Evolutionary conservation across 2,888 invertebrate species (phyloP).

Genomic region (Marronus borbonicus): DNA sequence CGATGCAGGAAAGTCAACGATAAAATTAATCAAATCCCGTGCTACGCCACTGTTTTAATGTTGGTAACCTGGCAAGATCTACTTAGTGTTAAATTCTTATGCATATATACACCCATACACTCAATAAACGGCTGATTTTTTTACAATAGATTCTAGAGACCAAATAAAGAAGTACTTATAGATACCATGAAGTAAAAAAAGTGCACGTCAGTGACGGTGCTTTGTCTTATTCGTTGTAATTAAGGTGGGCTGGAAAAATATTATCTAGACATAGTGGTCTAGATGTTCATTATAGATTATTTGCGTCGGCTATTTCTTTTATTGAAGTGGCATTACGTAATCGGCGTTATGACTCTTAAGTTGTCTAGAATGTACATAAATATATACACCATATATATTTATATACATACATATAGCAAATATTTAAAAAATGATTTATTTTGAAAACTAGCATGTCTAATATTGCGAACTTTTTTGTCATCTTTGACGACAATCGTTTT

Average conservation of each 20-base stretch:
- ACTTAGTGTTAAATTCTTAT: neutral
- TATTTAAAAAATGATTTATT: too few species aligned
- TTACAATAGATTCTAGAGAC: conserved; percentile 5
- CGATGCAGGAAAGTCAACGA: too few species aligned
- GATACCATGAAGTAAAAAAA: conserved; percentile 3
- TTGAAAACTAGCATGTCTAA: too few species aligned
- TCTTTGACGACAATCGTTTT: too few species aligned
- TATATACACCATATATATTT: too few species aligned
- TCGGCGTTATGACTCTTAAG: conserved; percentile 31
- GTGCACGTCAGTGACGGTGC: conserved; percentile 33
- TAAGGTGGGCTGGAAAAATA: conserved; percentile 45
- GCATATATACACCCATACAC: neutral
- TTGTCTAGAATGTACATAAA: conserved; percentile 18
- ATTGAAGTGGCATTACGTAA: conserved; percentile 42
- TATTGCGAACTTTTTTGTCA: too few species aligned
- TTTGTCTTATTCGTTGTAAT: conserved; percentile 43
- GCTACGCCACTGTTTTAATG: too few species aligned
- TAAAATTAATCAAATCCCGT: too few species aligned
- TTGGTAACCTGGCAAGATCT: too few species aligned
- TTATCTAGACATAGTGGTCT: conserved; percentile 40
- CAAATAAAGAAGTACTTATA: neutral
- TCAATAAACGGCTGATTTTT: conserved; percentile 1
- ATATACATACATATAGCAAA: too few species aligned
- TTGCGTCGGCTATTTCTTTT: conserved; percentile 43
- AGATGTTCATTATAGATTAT: conserved; percentile 47